phyloP scores from a whole-genome alignment of 2,797 vertebrate genomes.

The Darevskia mixta region DNA sequence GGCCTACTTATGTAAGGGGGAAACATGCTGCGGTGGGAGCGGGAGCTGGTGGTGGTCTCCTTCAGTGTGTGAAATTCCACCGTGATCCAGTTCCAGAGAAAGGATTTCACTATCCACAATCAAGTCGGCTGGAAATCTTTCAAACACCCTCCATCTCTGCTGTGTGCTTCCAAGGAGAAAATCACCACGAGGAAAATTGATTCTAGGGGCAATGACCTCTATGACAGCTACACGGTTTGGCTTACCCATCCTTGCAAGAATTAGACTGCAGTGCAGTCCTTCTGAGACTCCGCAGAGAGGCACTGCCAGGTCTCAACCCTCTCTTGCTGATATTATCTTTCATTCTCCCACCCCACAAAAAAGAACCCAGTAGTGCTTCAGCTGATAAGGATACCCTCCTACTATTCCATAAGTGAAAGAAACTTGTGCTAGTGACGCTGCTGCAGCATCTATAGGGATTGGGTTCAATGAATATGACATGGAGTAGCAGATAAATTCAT shows the following conservation, averaged over 20 bases:
- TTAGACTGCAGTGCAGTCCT: slow-evolving; percentile 71
- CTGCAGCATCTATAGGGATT: slow-evolving; percentile 61
- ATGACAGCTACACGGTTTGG: slow-evolving; percentile 65
- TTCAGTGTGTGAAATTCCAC: slow-evolving; percentile 60
- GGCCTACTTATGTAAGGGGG: slow-evolving; percentile 69
- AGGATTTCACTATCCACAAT: slow-evolving; percentile 75
- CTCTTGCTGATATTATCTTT: slow-evolving; percentile 57
- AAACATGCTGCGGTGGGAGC: slow-evolving; percentile 12
- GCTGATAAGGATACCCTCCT: slow-evolving; percentile 40
- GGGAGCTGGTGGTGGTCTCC: slow-evolving; percentile 35
- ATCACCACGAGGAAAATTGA: slow-evolving; percentile 82
- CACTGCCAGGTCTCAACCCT: slow-evolving; percentile 42
- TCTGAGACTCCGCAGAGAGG: slow-evolving; percentile 47
- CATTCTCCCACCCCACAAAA: slow-evolving; percentile 43
- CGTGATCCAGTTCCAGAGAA: slow-evolving; percentile 73
- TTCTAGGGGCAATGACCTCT: slow-evolving; percentile 83
- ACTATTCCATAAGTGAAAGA: slow-evolving; percentile 56
- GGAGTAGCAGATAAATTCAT: slow-evolving; percentile 47
- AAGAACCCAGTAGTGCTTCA: slow-evolving; percentile 53
- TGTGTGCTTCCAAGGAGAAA: slow-evolving; percentile 83
- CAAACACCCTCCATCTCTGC: slow-evolving; percentile 81
- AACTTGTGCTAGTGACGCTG: slow-evolving; percentile 55
- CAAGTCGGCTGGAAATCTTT: slow-evolving; percentile 82
- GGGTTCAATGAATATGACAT: slow-evolving; percentile 65
- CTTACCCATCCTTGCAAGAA: slow-evolving; percentile 68